Evolutionary conservation across 2,888 invertebrate species (phyloP).

Genomic region (Pyrochroa serraticornis): DNA sequence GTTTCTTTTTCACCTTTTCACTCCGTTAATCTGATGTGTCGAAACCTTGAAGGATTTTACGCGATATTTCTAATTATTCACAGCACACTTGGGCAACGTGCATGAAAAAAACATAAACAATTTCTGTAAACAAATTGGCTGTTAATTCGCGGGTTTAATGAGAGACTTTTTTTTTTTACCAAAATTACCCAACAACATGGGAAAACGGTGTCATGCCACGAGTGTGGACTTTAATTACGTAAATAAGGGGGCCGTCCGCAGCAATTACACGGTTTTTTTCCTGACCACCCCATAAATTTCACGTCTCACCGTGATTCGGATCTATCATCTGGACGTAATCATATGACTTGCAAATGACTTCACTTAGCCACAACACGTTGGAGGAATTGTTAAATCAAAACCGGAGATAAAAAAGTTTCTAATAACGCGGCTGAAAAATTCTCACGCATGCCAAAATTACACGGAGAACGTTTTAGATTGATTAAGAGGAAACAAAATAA

Average conservation of each 20-base stretch:
- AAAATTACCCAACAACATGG: not conserved
- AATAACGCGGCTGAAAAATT: slow-evolving; percentile 27
- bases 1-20: too few relatives aligned
- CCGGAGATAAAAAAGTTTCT: too few relatives aligned
- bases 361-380: too few relatives aligned
- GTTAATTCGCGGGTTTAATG: not conserved
- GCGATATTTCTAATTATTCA: slow-evolving; percentile 11
- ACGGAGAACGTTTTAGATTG: slow-evolving; percentile 42
- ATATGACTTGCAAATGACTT: too few relatives aligned
- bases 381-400: not conserved
- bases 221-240: not conserved
- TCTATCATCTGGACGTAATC: not conserved
- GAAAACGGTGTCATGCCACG: not conserved
- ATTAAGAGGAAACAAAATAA: slow-evolving; percentile 47
- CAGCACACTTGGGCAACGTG: slow-evolving; percentile 7
- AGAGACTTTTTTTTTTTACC: not conserved
- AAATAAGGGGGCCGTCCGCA: not conserved
- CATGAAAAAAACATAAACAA: slow-evolving; percentile 1
- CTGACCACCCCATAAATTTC: not conserved
- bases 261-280: not conserved
- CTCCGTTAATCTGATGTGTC: not conserved
- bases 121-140: not conserved
- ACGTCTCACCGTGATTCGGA: not conserved
- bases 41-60: slow-evolving; percentile 19
- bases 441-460: slow-evolving; percentile 45